These are phyloP conservation scores for Troides helena DNA, from an alignment of 2,888 invertebrate species.

Conservation along the genomic window DNA sequence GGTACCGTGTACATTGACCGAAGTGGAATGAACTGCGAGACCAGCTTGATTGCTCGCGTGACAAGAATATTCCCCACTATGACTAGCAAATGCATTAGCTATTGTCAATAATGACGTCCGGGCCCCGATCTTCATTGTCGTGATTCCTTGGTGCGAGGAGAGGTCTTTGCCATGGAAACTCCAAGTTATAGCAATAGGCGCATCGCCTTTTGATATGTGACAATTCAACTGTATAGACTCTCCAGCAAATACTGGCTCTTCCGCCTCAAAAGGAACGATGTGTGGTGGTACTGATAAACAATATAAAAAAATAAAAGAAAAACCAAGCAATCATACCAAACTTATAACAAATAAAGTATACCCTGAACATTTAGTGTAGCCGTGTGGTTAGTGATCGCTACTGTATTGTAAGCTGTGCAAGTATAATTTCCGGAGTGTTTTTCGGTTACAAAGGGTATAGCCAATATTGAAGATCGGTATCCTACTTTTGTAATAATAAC, in stretches of 20 bases:
- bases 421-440: conserved; percentile 88
- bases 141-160: conserved; percentile 79
- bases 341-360: conserved; percentile 62
- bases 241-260: conserved; percentile 83
- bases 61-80: conserved; percentile 87
- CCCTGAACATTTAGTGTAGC: conserved; percentile 84
- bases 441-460: conserved; percentile 83
- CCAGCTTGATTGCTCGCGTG: conserved; percentile 85
- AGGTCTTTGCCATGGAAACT: conserved; percentile 83
- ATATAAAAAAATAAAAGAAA: conserved; percentile 43
- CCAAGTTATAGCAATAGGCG: conserved; percentile 87
- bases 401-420: conserved; percentile 85
- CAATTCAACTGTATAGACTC: conserved; percentile 83
- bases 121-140: conserved; percentile 80
- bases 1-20: conserved; percentile 85
- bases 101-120: conserved; percentile 84
- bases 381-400: conserved; percentile 83
- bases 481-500: conserved; percentile 80
- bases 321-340: conserved; percentile 46
- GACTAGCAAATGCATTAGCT: conserved; percentile 81
- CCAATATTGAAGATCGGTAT: conserved; percentile 82
- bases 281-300: conserved; percentile 38
- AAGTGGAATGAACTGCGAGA: conserved; percentile 80
- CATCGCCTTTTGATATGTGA: conserved; percentile 84
- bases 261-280: conserved; percentile 79